Evolutionary conservation across 2,797 vertebrate species (phyloP).

Genomic region (Harpagifer antarcticus): DNA sequence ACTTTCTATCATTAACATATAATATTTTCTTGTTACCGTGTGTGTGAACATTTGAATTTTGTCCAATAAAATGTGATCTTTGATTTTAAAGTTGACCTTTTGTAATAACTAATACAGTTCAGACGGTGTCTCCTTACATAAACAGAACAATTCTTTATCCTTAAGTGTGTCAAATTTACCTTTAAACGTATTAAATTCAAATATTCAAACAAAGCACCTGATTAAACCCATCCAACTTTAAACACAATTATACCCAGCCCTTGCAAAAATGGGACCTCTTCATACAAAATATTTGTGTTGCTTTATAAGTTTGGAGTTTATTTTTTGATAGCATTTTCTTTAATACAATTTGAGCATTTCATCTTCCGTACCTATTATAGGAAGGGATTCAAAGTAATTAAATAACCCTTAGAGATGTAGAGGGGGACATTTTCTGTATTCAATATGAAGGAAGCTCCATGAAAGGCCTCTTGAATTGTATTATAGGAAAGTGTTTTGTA

Average conservation of each 20-base stretch:
- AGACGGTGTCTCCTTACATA: neutral
- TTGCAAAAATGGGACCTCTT: neutral
- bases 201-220: conserved; percentile 5
- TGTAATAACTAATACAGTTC: neutral
- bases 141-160: neutral
- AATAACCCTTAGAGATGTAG: neutral
- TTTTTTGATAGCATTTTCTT: neutral
- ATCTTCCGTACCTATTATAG: neutral
- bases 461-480: conserved; percentile 35
- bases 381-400: conserved; percentile 5
- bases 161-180: conserved; percentile 2
- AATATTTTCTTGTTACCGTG: neutral
- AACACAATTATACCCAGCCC: neutral
- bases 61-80: neutral
- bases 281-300: neutral
- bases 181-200: neutral
- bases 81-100: neutral
- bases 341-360: neutral
- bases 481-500: conserved; percentile 31
- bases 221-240: conserved; percentile 1
- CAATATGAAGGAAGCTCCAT: neutral
- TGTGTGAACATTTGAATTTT: neutral
- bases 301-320: neutral
- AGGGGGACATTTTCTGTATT: conserved; percentile 11
- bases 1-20: no score